Evolutionary conservation across 2,113 vertebrate genomes (phyloP).

Genomic region (Peromyscus polionotus): DNA sequence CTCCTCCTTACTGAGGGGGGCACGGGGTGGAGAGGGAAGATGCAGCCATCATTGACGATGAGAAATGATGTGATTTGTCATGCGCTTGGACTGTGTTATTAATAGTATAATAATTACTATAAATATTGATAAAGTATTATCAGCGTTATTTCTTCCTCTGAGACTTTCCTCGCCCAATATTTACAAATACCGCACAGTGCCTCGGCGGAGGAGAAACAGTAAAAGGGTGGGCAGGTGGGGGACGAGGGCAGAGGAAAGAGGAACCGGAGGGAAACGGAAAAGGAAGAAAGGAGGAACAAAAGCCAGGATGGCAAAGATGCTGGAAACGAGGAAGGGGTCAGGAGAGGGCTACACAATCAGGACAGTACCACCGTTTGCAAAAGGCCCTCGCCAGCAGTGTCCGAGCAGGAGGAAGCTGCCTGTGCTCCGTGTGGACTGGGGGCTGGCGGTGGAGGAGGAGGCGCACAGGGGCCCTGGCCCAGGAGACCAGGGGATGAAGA

Average conservation of each 20-base stretch:
- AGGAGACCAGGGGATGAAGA: conserved; percentile 77
- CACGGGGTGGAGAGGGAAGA: conserved; percentile 73
- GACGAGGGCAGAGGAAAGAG: conserved; percentile 1
- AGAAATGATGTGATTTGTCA: conserved; percentile 89
- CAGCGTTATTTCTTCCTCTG: conserved; percentile 84
- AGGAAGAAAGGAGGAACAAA: neutral
- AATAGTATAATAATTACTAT: conserved; percentile 81
- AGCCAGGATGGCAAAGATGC: conserved; percentile 51
- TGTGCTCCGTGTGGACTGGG: conserved; percentile 79
- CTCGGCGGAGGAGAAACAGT: conserved; percentile 77
- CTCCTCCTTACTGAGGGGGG: conserved; percentile 77
- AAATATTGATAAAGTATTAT: conserved; percentile 84
- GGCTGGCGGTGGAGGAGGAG: conserved; percentile 69
- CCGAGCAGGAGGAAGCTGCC: conserved; percentile 84
- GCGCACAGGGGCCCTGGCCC: conserved; percentile 76
- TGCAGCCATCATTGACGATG: conserved; percentile 84
- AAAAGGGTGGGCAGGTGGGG: neutral
- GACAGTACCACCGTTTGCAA: conserved; percentile 91
- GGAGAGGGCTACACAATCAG: conserved; percentile 84
- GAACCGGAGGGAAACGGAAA: conserved; percentile 36
- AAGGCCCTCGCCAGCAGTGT: conserved; percentile 87
- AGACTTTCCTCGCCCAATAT: conserved; percentile 89
- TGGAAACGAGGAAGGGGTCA: conserved; percentile 28
- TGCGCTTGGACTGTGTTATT: conserved; percentile 87
- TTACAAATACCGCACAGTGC: conserved; percentile 89